These are phyloP conservation scores for Diarsia brunnea DNA, from an alignment of 2,888 invertebrate species.

Conservation along the genomic window DNA sequence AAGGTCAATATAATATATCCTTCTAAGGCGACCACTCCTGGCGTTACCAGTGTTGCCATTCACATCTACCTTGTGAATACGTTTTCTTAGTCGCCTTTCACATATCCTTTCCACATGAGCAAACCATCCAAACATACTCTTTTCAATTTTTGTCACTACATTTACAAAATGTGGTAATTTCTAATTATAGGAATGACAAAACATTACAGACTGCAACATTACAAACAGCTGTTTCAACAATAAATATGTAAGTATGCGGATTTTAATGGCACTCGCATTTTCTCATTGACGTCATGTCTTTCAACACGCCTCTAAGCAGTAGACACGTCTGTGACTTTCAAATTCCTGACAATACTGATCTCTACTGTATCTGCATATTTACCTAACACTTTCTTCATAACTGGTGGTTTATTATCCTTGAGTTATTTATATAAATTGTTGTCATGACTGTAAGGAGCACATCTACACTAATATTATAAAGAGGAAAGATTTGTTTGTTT, in stretches of 20 bases:
- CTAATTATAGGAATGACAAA: slow-evolving; percentile 20
- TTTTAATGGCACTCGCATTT: slow-evolving; percentile 30
- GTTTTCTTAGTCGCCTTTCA: too few relatives aligned
- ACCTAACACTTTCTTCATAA: slow-evolving; percentile 13
- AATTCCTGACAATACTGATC: slow-evolving; percentile 29
- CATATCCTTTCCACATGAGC: too few relatives aligned
- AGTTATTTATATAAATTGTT: not conserved
- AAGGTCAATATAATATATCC: too few relatives aligned
- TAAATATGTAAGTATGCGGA: slow-evolving; percentile 24
- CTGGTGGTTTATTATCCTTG: not conserved
- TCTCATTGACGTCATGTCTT: slow-evolving; percentile 47
- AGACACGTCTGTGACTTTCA: slow-evolving; percentile 33
- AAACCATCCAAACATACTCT: too few relatives aligned
- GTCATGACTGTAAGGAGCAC: not conserved
- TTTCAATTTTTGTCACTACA: not conserved
- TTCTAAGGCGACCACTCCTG: too few relatives aligned
- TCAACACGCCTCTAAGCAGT: not conserved
- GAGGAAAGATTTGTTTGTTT: too few relatives aligned
- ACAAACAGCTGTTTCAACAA: slow-evolving; percentile 28
- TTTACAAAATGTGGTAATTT: not conserved
- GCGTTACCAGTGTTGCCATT: too few relatives aligned
- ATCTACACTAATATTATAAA: too few relatives aligned
- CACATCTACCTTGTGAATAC: too few relatives aligned
- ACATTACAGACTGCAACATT: not conserved
- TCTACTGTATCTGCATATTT: slow-evolving; percentile 15